Conservation (phyloP, 2,797 vertebrate species). For the Poeciliopsis paucimaculata region DNA sequence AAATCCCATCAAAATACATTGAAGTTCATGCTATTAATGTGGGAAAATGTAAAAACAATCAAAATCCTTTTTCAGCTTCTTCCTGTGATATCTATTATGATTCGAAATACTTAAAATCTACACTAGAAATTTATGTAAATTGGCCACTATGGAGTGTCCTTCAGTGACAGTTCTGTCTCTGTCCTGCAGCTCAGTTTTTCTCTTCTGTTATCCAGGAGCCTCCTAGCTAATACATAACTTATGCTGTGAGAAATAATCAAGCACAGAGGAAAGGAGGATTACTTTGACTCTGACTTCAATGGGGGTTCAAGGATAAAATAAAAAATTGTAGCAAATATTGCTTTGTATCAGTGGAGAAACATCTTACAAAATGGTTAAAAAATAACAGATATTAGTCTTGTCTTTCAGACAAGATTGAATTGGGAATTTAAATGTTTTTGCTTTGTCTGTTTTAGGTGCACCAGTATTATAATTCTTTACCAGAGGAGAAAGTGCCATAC, state of each 20-base stretch:
- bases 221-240: not conserved
- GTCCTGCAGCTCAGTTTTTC: not conserved
- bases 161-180: not conserved
- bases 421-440: not conserved
- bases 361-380: no score
- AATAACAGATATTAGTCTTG: no score
- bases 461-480: slow-evolving; percentile 97
- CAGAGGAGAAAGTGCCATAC: slow-evolving; percentile 97
- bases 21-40: not conserved
- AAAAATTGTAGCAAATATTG: not conserved
- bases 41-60: not conserved
- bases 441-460: slow-evolving; percentile 86
- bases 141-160: not conserved
- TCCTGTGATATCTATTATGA: not conserved
- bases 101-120: not conserved
- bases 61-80: not conserved
- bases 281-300: not conserved
- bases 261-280: not conserved
- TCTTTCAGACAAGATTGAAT: not conserved
- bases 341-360: not conserved
- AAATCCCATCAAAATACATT: not conserved
- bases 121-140: not conserved
- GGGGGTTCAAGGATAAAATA: not conserved
- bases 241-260: not conserved
- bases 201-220: not conserved